phyloP scores from a whole-genome alignment of 37 sponge, comb jelly and placozoan species.

The Chondrosia reniformis region DNA sequence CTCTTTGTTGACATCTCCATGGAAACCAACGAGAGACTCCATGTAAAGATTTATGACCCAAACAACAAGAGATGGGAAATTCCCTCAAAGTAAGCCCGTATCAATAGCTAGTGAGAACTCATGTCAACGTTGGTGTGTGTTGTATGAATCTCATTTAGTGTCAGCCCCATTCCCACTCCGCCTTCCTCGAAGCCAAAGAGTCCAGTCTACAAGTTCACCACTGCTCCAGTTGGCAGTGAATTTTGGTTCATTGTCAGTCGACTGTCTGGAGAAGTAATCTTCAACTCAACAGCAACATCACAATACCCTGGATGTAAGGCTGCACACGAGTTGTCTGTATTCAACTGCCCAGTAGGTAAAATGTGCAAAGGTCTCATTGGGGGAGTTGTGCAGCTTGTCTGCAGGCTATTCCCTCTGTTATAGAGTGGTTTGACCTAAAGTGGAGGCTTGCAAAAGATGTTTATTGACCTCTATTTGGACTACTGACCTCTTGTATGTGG shows the following conservation, averaged over 20 bases:
- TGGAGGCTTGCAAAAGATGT: no score
- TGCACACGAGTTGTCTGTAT: not conserved
- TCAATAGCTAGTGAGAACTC: not conserved
- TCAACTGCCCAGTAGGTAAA: not conserved
- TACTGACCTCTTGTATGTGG: no score
- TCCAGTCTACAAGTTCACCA: slow-evolving; percentile 36
- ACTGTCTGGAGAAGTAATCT: slow-evolving; percentile 20
- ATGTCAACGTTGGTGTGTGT: not conserved
- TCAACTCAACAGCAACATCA: slow-evolving; percentile 32
- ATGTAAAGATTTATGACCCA: slow-evolving; percentile 83
- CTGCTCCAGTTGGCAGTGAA: slow-evolving; percentile 47
- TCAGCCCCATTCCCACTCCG: slow-evolving; percentile 35
- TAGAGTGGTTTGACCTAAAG: no score
- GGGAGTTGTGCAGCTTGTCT: no score
- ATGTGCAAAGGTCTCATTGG: not conserved
- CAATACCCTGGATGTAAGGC: not conserved
- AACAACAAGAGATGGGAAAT: slow-evolving; percentile 83
- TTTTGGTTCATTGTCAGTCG: slow-evolving; percentile 70
- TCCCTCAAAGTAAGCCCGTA: slow-evolving; percentile 48
- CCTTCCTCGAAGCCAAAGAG: slow-evolving; percentile 32
- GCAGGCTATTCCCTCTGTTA: no score
- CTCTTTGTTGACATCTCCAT: slow-evolving; percentile 47
- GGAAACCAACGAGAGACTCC: slow-evolving; percentile 66
- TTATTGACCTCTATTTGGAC: no score
- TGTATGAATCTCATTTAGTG: no score